These are phyloP conservation scores for Disparrhopalites patrizii DNA, from an alignment of 2,888 invertebrate genomes.

Conservation along the genomic window DNA sequence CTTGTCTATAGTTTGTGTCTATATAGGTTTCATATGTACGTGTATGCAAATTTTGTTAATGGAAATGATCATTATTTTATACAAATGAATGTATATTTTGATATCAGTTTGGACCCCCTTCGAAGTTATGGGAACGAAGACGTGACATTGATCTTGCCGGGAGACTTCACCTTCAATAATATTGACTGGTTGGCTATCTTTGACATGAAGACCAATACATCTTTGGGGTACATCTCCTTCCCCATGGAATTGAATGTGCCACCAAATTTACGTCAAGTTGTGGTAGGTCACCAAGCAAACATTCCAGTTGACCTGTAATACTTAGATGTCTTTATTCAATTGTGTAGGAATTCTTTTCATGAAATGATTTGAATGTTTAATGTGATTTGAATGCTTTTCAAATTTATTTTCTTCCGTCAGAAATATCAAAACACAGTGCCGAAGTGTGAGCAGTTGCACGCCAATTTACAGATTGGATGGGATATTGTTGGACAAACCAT, in stretches of 20 bases:
- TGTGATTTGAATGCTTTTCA: no score
- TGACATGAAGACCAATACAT: slow-evolving; percentile 36
- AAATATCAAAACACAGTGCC: slow-evolving; percentile 60
- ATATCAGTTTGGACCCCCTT: slow-evolving; percentile 69
- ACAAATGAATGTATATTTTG: background rate
- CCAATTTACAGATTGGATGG: slow-evolving; percentile 78
- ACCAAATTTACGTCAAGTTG: slow-evolving; percentile 66
- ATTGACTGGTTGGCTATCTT: slow-evolving; percentile 81
- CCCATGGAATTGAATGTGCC: slow-evolving; percentile 59
- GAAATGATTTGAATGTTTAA: background rate
- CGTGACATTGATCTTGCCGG: slow-evolving; percentile 70
- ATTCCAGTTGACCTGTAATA: no score
- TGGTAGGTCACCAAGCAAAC: no score
- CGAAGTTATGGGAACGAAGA: slow-evolving; percentile 68
- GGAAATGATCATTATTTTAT: background rate
- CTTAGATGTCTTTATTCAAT: background rate
- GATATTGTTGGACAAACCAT: slow-evolving; percentile 85
- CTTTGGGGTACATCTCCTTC: slow-evolving; percentile 40
- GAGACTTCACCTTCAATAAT: slow-evolving; percentile 73
- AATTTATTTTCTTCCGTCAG: slow-evolving; percentile 22
- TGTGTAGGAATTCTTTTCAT: background rate
- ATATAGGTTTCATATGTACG: no score
- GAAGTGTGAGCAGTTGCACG: slow-evolving; percentile 80
- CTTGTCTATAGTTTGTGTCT: no score
- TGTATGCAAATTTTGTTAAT: background rate